Evolutionary conservation across 1,140 invertebrate species (phyloP).

Genomic region (Melitaea cinxia): DNA sequence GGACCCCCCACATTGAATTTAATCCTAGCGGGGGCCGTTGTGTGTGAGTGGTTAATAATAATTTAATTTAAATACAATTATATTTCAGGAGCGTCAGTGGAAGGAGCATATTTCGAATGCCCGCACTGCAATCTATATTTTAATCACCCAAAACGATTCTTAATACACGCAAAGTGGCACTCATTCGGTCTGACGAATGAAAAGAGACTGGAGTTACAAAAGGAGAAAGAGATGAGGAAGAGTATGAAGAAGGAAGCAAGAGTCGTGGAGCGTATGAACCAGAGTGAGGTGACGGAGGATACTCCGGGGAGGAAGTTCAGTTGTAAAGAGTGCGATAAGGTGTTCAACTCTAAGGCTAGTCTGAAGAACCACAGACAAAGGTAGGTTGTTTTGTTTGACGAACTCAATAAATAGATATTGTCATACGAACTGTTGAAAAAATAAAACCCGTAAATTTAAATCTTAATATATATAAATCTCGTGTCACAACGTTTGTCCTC

Average conservation of each 20-base stretch:
- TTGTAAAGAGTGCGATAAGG: conserved; percentile 66
- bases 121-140: conserved; percentile 62
- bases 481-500: too few species aligned
- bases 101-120: conserved; percentile 57
- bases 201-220: conserved; percentile 50
- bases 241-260: conserved; percentile 52
- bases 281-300: conserved; percentile 52
- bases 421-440: too few species aligned
- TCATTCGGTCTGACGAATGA: conserved; percentile 60
- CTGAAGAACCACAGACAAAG: conserved; percentile 65
- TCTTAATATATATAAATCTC: too few species aligned
- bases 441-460: too few species aligned
- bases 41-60: too few species aligned
- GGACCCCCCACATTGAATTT: too few species aligned
- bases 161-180: conserved; percentile 75
- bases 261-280: conserved; percentile 46
- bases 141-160: conserved; percentile 65
- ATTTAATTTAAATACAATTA: too few species aligned
- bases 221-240: conserved; percentile 49
- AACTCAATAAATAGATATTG: neutral
- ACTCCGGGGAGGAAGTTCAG: conserved; percentile 42
- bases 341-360: conserved; percentile 51
- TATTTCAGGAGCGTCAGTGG: conserved; percentile 34
- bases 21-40: too few species aligned
- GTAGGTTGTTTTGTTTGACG: conserved; percentile 39